Base-by-base conservation (phyloP, 1,140 invertebrate genomes). In the Oryctes rhinoceros region DNA sequence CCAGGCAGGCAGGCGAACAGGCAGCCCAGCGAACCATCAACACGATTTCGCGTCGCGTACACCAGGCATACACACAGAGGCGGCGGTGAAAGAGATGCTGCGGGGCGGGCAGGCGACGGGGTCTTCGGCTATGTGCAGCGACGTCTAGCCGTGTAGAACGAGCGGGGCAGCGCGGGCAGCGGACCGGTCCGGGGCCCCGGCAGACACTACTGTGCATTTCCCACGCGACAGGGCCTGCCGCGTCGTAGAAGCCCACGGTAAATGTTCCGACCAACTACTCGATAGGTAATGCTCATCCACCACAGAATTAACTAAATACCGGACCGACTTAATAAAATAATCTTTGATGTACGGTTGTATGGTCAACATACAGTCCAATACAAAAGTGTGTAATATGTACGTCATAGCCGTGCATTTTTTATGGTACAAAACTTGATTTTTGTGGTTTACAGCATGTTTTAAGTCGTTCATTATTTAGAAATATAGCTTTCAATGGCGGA, bases 191-290 rank as follows among this genome's bases (percentile, higher is more conserved):
- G 15, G 53, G 49, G n/a, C 53, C 18, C 24, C 53, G 53, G 9
- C 65, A 71, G 65, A 71, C 65, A 71, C 65, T 71, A 71, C 65
- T 71, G 65, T 71, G 65, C 65, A 71, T 71, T 71, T 71, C 65
- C 65, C 65, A 71, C 65, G 65, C 65, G 65, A 71, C 65, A 71
- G 65, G 65, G 65, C 65, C 65, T 59, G 53, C 53, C 53, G 53
- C 53, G 53, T 15, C 65, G 20, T 71, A 71, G 65, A 71, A 71
- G 65, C 65, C 65, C 65, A 71, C 65, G 65, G 65, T 71, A 71
- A 71, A 71, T 71, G 65, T 20, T 71, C 65, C 53, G 53, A 59
- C 53, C 53, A 59, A 59, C 53, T 59, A 59, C 24, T 24, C 24
- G 35, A 13, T 71, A 59, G 53, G 18, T 59, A 18, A n/a, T 18